Conservation (phyloP, 2,113 vertebrate genomes). For the Tragulus kanchil region DNA sequence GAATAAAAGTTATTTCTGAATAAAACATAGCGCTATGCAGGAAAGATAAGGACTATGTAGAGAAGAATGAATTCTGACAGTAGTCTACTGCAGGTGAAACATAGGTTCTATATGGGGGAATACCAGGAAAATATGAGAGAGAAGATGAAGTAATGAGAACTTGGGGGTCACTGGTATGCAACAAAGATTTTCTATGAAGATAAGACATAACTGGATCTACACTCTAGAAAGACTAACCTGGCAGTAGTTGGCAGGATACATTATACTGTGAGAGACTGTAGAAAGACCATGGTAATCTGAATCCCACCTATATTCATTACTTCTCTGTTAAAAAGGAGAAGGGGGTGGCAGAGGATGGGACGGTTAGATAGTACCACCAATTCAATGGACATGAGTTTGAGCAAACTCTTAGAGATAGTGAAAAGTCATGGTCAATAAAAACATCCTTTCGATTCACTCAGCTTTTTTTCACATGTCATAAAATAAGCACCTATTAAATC, state of each 20-base stretch:
- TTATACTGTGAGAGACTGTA: neutral
- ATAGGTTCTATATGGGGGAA: neutral
- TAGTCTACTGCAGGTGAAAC: neutral
- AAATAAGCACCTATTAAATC: neutral
- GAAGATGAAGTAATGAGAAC: neutral
- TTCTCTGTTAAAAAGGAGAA: conserved; percentile 11
- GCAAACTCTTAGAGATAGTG: neutral
- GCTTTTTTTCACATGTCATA: conserved; percentile 23
- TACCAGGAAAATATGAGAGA: neutral
- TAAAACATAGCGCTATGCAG: neutral
- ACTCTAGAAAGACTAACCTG: neutral
- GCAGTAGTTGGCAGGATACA: neutral
- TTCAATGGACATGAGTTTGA: neutral
- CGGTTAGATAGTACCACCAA: neutral
- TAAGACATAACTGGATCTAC: neutral
- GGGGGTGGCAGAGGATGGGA: neutral
- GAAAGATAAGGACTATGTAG: neutral
- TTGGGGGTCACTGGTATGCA: neutral
- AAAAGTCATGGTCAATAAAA: neutral
- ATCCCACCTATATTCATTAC: neutral
- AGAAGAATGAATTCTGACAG: neutral
- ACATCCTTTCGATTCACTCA: neutral
- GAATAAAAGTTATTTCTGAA: conserved; percentile 36
- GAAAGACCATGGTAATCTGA: conserved; percentile 21
- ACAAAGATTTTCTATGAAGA: conserved; percentile 9